A percentile compares a stretch with the other conserved stretches of the same genome.
These are phyloP conservation scores for Episyrphus balteatus DNA, from an alignment of 1,140 invertebrate genomes.

Conservation along the genomic window DNA sequence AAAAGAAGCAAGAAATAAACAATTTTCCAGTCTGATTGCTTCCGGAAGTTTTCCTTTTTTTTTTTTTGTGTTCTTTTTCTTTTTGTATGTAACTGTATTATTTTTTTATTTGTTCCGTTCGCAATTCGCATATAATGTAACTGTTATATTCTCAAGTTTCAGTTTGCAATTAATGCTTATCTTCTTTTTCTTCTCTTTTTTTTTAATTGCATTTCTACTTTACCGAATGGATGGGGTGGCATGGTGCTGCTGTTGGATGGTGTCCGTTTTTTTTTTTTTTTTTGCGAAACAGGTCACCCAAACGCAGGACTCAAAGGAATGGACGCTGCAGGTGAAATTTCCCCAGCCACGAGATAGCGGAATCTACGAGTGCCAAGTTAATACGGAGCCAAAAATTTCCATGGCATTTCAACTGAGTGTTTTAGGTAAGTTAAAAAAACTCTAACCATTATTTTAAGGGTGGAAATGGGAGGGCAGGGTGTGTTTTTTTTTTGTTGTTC, in stretches of 20 bases:
- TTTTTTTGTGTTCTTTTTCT: too few relatives aligned
- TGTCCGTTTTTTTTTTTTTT: neutral
- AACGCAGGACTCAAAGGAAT: conserved; percentile 79
- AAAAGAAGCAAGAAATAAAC: too few relatives aligned
- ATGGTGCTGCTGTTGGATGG: too few relatives aligned
- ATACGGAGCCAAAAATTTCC: conserved; percentile 85
- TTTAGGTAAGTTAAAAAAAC: conserved; percentile 57
- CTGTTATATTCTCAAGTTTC: too few relatives aligned
- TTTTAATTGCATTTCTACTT: conserved; percentile 3
- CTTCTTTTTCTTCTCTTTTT: neutral
- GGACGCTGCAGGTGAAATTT: conserved; percentile 85
- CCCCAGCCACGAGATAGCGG: conserved; percentile 73
- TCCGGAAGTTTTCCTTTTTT: too few relatives aligned
- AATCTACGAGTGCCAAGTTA: conserved; percentile 83
- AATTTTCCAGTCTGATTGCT: too few relatives aligned
- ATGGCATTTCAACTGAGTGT: conserved; percentile 77
- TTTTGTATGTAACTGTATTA: too few relatives aligned
- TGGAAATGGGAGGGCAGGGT: neutral
- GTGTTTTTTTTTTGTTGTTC: neutral
- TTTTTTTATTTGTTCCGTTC: too few relatives aligned
- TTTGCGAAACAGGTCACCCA: conserved; percentile 58
- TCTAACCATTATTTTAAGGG: neutral
- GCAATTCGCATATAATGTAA: too few relatives aligned
- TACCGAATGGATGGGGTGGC: too few relatives aligned
- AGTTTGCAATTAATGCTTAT: neutral